Conservation (phyloP, 2,113 vertebrate genomes). For the Siphamia tubifer region DNA sequence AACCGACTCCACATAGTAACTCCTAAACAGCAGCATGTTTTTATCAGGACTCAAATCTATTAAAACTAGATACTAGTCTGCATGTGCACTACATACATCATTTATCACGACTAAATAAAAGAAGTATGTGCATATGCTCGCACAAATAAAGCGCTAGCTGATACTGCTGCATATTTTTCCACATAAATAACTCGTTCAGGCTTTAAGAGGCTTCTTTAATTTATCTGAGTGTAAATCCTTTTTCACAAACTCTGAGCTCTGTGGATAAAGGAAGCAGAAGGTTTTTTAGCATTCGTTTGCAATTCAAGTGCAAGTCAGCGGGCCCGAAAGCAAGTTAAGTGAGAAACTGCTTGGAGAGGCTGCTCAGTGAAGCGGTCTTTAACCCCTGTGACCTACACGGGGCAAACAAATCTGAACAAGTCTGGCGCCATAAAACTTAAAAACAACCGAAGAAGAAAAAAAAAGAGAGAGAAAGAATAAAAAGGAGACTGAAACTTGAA, state of each 20-base stretch:
- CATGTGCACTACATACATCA: background rate
- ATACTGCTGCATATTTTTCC: slow-evolving; percentile 3
- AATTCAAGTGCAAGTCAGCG: slow-evolving; percentile 32
- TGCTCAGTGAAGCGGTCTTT: slow-evolving; percentile 12
- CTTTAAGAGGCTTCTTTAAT: slow-evolving; percentile 52
- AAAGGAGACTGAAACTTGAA: background rate
- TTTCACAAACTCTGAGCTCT: slow-evolving; percentile 31
- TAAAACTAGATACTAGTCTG: background rate
- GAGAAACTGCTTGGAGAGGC: slow-evolving; percentile 19
- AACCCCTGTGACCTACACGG: slow-evolving; percentile 30
- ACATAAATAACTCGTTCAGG: background rate
- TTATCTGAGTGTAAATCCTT: slow-evolving; percentile 22
- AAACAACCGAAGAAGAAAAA: background rate
- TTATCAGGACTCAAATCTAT: background rate
- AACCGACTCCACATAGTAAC: slow-evolving; percentile 21
- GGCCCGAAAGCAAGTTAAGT: slow-evolving; percentile 47
- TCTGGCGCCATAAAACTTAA: background rate
- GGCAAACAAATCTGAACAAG: background rate
- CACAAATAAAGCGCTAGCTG: background rate
- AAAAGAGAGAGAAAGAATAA: no score
- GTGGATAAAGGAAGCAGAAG: slow-evolving; percentile 24
- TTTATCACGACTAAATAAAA: background rate
- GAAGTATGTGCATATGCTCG: background rate
- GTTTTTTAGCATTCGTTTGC: slow-evolving; percentile 37
- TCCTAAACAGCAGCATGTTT: background rate